Evolutionary conservation across 2,888 invertebrate genomes (phyloP), one percentile per base, ranked within the genome.

Genomic region (Allacma fusca): DNA sequence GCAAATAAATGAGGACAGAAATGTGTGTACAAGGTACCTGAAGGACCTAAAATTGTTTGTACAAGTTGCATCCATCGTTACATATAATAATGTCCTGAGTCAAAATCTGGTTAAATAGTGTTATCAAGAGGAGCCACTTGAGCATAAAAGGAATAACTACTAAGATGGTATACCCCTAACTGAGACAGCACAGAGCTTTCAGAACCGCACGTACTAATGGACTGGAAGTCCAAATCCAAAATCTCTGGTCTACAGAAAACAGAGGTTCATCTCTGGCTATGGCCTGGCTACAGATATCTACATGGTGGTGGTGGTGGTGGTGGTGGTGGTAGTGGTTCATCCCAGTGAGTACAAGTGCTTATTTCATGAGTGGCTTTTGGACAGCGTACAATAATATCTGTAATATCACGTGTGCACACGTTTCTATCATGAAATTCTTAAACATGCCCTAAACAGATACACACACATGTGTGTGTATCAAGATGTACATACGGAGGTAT

Each of bases 121-220:
- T 16, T 50, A 50, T 50, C 50, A 26, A 59, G 59, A 71, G 69
- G 13, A 24, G 57, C 12, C 50, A 72, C 59, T 34, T 72, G 59
- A 59, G 72, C 72, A 28, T 72, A 72, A 72, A 72, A 72, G 72
- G 72, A 72, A 64, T 74, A 64, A n/a, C 72, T 28, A 50, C 34
- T 12, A 71, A 72, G 57, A 65, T 65, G 77, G 62, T 65, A 34
- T 40, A 34, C 72, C 79, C 76, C 79, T 73, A 21, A 44, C 79
- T 65, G 79, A 76, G 76, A 76, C 43, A 76, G 76, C 73, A 73
- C 72, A 72, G 79, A 79, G 79, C 57, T 73, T 59, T 26, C 40
- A 76, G 73, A 71, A 69, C 76, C 73, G 72, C 76, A 76, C 72
- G 72, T 68, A 76, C 71, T 78, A 76, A 76, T 76, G 71, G 68